A percentile compares a stretch with the other conserved stretches of the same genome.
These are phyloP conservation scores for Apoda limacodes DNA, from an alignment of 2,888 invertebrate genomes.

Conservation along the genomic window DNA sequence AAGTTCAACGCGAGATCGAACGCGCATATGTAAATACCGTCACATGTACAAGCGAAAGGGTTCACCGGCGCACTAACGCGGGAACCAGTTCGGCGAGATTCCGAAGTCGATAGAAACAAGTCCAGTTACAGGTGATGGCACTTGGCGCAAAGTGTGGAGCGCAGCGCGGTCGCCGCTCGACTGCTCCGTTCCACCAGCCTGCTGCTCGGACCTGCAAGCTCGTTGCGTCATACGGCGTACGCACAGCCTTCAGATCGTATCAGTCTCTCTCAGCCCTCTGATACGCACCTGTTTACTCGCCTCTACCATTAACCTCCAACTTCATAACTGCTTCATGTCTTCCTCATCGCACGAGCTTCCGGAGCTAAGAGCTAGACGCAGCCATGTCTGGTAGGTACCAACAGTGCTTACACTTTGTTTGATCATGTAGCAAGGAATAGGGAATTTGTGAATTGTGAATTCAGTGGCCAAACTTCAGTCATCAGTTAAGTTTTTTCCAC, in stretches of 20 bases:
- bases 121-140: constrained; percentile 59
- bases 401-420: too few relatives aligned
- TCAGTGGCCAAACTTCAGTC: too few relatives aligned
- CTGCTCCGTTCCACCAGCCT: constrained; percentile 63
- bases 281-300: constrained; percentile 46
- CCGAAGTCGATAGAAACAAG: constrained; percentile 73
- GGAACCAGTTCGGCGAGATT: constrained; percentile 76
- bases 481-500: too few relatives aligned
- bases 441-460: too few relatives aligned
- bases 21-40: constrained; percentile 70
- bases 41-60: constrained; percentile 71
- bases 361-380: too few relatives aligned
- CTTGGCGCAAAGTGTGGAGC: constrained; percentile 54
- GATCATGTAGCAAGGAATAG: too few relatives aligned
- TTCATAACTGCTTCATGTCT: too few relatives aligned
- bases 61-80: constrained; percentile 69
- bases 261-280: constrained; percentile 45
- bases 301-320: constrained; percentile 53
- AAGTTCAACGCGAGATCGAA: constrained; percentile 65
- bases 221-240: constrained; percentile 48
- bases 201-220: constrained; percentile 46
- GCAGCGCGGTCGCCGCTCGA: constrained; percentile 61
- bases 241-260: constrained; percentile 57
- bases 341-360: too few relatives aligned
- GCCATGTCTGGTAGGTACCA: too few relatives aligned